Percentiles rank a stretch among this genome's conserved stretches.
Conservation (phyloP, 2,797 vertebrate genomes). For the Tadarida brasiliensis region DNA sequence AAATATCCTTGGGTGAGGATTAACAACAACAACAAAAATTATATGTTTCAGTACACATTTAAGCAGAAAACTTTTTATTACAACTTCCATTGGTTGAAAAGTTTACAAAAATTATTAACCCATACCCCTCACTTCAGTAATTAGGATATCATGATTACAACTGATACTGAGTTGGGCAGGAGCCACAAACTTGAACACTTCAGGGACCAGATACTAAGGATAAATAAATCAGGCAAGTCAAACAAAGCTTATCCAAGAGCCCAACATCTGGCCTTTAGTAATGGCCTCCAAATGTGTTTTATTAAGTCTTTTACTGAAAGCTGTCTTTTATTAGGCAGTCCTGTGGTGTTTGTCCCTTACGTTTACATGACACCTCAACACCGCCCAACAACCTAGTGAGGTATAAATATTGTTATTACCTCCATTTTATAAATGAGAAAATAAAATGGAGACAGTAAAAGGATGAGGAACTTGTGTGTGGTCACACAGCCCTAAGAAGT, state of each 20-base stretch:
- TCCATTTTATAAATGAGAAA: constrained; percentile 44
- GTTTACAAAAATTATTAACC: not conserved
- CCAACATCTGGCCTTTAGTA: not conserved
- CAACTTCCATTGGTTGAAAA: not conserved
- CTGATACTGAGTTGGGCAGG: not conserved
- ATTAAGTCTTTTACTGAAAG: constrained; percentile 15
- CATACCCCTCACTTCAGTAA: not conserved
- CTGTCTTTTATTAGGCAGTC: not conserved
- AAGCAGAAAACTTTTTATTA: constrained; percentile 15
- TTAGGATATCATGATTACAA: not conserved
- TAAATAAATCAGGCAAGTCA: not conserved
- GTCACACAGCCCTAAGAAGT: not conserved
- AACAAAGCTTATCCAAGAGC: not conserved
- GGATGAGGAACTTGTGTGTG: not conserved
- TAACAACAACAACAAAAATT: not conserved
- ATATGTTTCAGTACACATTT: constrained; percentile 2
- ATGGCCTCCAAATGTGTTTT: not conserved
- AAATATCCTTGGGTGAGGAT: too few species aligned
- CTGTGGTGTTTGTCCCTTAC: not conserved
- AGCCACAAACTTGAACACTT: not conserved
- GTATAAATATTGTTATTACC: not conserved
- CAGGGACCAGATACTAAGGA: not conserved
- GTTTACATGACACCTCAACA: not conserved
- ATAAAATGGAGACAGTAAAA: not conserved
- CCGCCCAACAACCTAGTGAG: not conserved